A percentile compares a stretch with the other conserved stretches of the same genome.
Evolutionary conservation across 2,888 invertebrate genomes (phyloP).

Genomic region (Gastrophysa polygoni): DNA sequence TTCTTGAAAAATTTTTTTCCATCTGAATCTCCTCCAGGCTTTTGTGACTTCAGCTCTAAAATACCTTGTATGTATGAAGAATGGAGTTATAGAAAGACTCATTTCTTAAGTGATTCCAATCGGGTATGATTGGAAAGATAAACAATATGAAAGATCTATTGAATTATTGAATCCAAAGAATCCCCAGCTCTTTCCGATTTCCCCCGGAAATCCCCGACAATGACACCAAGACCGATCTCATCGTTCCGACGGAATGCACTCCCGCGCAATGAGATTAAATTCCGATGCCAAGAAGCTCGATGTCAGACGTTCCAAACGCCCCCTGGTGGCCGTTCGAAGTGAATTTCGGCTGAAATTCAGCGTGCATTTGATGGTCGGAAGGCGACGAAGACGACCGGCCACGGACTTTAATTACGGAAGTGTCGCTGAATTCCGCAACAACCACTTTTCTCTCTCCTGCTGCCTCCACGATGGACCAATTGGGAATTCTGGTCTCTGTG

Average conservation of each 20-base stretch:
- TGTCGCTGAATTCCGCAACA: constrained; percentile 48
- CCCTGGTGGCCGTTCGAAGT: background rate
- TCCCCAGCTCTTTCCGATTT: no score
- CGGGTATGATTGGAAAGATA: no score
- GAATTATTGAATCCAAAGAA: background rate
- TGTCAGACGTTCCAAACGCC: constrained; percentile 8
- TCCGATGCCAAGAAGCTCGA: constrained; percentile 47
- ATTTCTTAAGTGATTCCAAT: no score
- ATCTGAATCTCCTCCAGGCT: no score
- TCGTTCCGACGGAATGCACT: constrained; percentile 43
- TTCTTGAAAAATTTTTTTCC: no score
- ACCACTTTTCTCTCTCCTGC: constrained; percentile 41
- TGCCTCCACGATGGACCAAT: constrained; percentile 6
- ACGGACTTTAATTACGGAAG: constrained; percentile 48
- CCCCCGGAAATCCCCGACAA: background rate
- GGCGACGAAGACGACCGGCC: constrained; percentile 37
- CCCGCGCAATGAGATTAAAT: constrained; percentile 51
- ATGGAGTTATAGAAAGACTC: no score
- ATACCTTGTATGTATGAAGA: no score
- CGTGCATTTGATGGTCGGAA: constrained; percentile 33
- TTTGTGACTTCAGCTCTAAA: no score
- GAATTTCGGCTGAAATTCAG: constrained; percentile 9
- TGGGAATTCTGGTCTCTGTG: background rate
- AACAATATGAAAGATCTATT: no score
- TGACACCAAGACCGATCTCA: background rate